Conservation (phyloP, 2,797 vertebrate species). For the Coilia nasus region DNA sequence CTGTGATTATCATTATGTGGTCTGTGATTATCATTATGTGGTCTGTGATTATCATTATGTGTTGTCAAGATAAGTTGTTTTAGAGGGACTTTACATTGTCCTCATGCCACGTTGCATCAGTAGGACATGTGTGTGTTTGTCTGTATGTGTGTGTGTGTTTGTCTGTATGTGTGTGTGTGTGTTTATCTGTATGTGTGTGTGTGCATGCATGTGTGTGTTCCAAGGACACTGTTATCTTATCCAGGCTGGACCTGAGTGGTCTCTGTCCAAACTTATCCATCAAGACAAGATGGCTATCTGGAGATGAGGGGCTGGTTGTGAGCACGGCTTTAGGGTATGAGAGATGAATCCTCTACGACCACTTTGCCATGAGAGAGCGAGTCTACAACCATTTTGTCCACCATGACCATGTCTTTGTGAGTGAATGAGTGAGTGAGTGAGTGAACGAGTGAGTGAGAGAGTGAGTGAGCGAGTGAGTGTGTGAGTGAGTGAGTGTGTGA, state of each 20-base stretch:
- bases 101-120: neutral
- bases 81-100: neutral
- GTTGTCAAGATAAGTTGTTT: neutral
- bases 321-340: neutral
- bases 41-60: no score
- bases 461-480: neutral
- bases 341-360: neutral
- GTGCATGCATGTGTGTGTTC: neutral
- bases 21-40: no score
- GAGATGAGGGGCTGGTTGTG: neutral
- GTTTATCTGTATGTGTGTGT: neutral
- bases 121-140: neutral
- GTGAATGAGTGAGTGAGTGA: neutral
- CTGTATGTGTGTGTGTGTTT: no score
- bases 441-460: neutral
- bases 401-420: neutral
- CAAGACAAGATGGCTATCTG: neutral
- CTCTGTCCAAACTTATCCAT: neutral
- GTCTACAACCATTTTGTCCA: no score
- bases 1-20: no score
- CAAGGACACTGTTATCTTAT: neutral
- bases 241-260: neutral
- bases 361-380: neutral
- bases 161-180: no score
- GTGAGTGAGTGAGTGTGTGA: neutral